Evolutionary conservation across 2,888 invertebrate genomes (phyloP).

Genomic region (Mythimna impura): DNA sequence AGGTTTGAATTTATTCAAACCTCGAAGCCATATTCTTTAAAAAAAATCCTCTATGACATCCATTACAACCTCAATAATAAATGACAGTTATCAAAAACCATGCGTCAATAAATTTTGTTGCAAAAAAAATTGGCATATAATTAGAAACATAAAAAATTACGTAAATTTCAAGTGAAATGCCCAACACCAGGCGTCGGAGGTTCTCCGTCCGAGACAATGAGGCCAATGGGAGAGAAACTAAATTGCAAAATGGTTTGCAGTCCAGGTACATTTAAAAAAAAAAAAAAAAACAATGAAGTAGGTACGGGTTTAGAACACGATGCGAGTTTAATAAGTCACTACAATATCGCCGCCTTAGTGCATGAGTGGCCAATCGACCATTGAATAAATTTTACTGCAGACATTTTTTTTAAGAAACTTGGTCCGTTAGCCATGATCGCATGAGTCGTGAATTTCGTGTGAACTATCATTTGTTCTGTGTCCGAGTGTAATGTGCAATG

Average conservation of each 20-base stretch:
- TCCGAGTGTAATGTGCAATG: too few relatives aligned
- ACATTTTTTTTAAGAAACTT: too few relatives aligned
- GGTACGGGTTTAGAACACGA: background rate
- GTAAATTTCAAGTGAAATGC: constrained; percentile 79
- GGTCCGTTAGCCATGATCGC: too few relatives aligned
- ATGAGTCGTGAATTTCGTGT: too few relatives aligned
- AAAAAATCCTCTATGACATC: background rate
- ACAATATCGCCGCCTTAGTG: too few relatives aligned
- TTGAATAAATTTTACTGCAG: too few relatives aligned
- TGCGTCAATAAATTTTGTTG: constrained; percentile 47
- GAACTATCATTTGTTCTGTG: too few relatives aligned
- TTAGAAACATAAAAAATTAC: constrained; percentile 54
- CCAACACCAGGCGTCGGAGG: constrained; percentile 82
- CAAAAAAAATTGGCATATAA: constrained; percentile 46
- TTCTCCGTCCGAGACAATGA: constrained; percentile 83
- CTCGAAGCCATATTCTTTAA: background rate
- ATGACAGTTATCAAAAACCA: constrained; percentile 61
- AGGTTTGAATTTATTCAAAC: background rate
- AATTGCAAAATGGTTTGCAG: constrained; percentile 74
- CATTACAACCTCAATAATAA: background rate
- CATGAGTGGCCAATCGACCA: too few relatives aligned
- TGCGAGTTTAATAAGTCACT: background rate
- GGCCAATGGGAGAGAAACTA: constrained; percentile 69
- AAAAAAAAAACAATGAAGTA: background rate
- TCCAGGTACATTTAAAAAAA: constrained; percentile 69